Conservation (phyloP, 1,140 invertebrate genomes). For the Lasioglossum baleicum region DNA sequence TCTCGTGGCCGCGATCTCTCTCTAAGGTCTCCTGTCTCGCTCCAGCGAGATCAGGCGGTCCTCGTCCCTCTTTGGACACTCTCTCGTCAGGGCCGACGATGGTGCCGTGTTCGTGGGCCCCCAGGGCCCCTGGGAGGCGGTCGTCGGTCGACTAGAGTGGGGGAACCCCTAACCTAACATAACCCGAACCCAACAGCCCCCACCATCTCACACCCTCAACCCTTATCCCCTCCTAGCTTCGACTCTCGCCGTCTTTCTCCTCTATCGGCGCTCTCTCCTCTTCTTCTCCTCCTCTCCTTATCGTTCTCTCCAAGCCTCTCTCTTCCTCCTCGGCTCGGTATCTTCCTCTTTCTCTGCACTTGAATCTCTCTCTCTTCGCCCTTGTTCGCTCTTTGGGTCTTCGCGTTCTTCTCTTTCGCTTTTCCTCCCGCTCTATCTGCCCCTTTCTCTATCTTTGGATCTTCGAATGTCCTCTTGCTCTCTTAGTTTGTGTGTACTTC, state of each 20-base stretch:
- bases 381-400: too few relatives aligned
- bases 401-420: too few relatives aligned
- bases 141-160: conserved; percentile 46
- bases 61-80: conserved; percentile 33
- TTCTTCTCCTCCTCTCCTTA: neutral
- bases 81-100: conserved; percentile 67
- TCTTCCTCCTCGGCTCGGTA: too few relatives aligned
- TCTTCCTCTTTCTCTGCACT: too few relatives aligned
- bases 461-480: too few relatives aligned
- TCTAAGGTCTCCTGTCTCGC: conserved; percentile 14
- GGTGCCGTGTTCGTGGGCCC: conserved; percentile 72
- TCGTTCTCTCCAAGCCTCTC: too few relatives aligned
- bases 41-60: neutral
- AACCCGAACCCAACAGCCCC: conserved; percentile 68
- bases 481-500: too few relatives aligned
- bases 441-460: too few relatives aligned
- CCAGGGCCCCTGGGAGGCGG: conserved; percentile 74
- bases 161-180: conserved; percentile 72
- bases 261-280: neutral
- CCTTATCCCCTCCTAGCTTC: conserved; percentile 48
- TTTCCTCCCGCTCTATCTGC: too few relatives aligned
- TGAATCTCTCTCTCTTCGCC: too few relatives aligned
- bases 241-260: too few relatives aligned
- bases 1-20: conserved; percentile 20
- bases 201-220: conserved; percentile 60